phyloP scores from a whole-genome alignment of 1,140 invertebrate species.

The Cotesia chilonis region DNA sequence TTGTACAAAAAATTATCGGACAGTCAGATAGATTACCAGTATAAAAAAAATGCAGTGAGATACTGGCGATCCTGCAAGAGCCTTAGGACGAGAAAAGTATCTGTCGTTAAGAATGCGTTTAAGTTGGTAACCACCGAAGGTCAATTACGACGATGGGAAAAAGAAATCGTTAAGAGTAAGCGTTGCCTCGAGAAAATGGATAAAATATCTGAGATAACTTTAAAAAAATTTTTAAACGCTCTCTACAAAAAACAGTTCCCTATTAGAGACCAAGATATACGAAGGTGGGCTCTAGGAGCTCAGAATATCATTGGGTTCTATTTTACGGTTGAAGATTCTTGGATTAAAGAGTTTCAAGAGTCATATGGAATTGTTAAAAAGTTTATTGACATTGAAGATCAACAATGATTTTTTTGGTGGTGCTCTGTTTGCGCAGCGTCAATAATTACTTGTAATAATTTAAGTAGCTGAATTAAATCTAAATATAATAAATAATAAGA shows the following conservation, averaged over 20 bases:
- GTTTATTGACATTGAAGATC: slow-evolving; percentile 38
- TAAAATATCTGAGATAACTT: slow-evolving; percentile 3
- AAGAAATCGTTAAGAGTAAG: not conserved
- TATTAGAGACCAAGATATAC: not conserved
- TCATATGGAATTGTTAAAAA: slow-evolving; percentile 21
- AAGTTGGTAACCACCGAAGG: not conserved
- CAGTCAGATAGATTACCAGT: not conserved
- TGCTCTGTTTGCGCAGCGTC: no score
- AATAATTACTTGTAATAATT: no score
- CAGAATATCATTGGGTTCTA: not conserved
- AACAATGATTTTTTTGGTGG: slow-evolving; percentile 29
- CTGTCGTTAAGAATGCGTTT: not conserved
- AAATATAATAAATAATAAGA: no score
- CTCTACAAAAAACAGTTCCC: not conserved
- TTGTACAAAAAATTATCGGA: slow-evolving; percentile 1
- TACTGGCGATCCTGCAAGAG: not conserved
- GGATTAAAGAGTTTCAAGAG: slow-evolving; percentile 2
- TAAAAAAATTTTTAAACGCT: not conserved
- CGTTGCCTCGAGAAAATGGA: not conserved
- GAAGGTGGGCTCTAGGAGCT: not conserved
- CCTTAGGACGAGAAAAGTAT: not conserved
- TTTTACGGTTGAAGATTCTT: not conserved
- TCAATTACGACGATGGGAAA: not conserved
- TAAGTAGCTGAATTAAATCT: no score
- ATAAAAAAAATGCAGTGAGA: not conserved